A percentile compares a stretch with the other conserved stretches of the same genome.
These are phyloP conservation scores for Caenorhabditis japonica DNA, from an alignment of 2,888 invertebrate species.

Conservation along the genomic window DNA sequence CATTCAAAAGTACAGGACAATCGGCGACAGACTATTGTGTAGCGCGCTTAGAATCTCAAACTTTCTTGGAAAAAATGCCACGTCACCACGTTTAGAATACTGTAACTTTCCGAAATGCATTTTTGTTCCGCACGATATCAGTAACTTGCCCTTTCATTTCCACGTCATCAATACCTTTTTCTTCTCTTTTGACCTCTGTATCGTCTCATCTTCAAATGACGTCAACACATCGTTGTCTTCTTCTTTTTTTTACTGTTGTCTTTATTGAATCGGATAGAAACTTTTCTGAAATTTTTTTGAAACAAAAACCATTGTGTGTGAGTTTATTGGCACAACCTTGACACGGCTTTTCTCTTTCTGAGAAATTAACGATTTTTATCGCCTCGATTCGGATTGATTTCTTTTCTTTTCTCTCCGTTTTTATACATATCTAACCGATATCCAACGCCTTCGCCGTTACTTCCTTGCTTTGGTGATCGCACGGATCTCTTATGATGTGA, in stretches of 20 bases:
- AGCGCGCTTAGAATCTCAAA: too few species aligned
- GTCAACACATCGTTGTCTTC: too few species aligned
- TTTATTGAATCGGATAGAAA: slow-evolving; percentile 9
- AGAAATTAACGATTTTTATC: background rate
- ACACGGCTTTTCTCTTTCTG: slow-evolving; percentile 15
- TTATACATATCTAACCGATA: too few species aligned
- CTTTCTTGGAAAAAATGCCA: background rate
- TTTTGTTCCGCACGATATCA: too few species aligned
- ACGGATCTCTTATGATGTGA: too few species aligned
- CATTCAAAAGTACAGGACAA: too few species aligned
- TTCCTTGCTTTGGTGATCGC: too few species aligned
- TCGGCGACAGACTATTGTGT: too few species aligned
- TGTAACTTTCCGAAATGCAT: too few species aligned
- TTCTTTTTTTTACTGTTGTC: slow-evolving; percentile 19
- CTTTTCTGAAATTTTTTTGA: too few species aligned
- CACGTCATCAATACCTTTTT: slow-evolving; percentile 12
- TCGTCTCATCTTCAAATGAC: slow-evolving; percentile 12
- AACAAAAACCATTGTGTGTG: slow-evolving; percentile 38
- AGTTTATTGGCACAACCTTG: slow-evolving; percentile 47
- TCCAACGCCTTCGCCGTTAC: too few species aligned
- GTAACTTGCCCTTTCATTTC: slow-evolving; percentile 13
- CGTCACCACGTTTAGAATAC: background rate
- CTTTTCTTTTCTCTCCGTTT: slow-evolving; percentile 16
- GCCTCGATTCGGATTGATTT: slow-evolving; percentile 7
- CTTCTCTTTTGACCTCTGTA: background rate